Base-by-base conservation (phyloP, 2,113 vertebrate genomes). In the Carettochelys insculpta region DNA sequence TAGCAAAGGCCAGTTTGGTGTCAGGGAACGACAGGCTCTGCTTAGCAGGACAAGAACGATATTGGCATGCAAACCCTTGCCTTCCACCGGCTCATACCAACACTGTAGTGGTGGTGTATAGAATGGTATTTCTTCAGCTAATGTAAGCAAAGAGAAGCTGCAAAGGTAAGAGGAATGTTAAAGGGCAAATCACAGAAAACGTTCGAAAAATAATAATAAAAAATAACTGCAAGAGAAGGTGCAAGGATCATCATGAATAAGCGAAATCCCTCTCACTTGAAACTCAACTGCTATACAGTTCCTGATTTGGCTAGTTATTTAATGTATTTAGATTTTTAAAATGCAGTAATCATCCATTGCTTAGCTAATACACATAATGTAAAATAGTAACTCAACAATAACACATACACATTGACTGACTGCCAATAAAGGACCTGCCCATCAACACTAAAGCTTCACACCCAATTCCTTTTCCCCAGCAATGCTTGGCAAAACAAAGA, bases 1-100 rank as follows among this genome's bases (percentile, higher is more conserved):
- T 53, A 1, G 6, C 77, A 90, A 82, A 91, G 79, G 75, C 88
- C 81, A 86, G 5, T 1, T 90, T 84, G 4, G 88, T 97, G 95
- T 92, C 97, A 97, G 93, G 95, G 84, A 83, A 38, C 52, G 95
- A 92, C 96, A 96, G 97, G 95, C 92, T 96, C 95, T 84, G 92
- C 92, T 92, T 73, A 0, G 89, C 1, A 0, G 43, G 47, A 82
- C 83, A 91, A 96, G 96, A 95, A 94, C 88, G 82, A 89, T 83
- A 0, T 85, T 87, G 95, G 92, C 73, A 38, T 13, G 41, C 83
- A 90, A 82, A 82, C 77, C 50, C 68, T 88, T 95, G 51, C 89
- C 93, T 93, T 86, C 91, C 86, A 65, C 89, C 76, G 86, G 76
- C 80, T 93, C 65, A 80, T 20, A 14, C 61, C 80, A 34, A 34